Evolutionary conservation across 2,113 vertebrate species (phyloP), one percentile per base, ranked within the genome.

Genomic region (Sorex fumeus): DNA sequence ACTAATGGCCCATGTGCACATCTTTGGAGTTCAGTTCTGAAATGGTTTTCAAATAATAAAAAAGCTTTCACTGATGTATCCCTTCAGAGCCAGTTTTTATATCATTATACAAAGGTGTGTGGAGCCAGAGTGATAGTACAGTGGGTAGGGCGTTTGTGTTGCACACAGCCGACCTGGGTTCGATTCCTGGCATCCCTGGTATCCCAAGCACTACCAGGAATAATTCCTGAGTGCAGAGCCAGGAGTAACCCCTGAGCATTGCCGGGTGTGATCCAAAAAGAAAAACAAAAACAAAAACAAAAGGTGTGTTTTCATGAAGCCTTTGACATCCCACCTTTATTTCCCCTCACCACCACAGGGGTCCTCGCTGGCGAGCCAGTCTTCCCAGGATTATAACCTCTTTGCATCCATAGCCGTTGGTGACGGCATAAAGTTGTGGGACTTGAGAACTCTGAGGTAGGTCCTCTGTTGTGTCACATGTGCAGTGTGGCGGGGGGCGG

Each of bases 391-490:
- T 5, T 99, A 99, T 88, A 98, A 99, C 95, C 98, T 99, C 67
- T 99, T 99, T 87, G 95, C 98, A 69, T 99, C 98, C 27, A 97
- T 98, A 36, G 98, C 99, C 40, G 3, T 98, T 64, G 98, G 98
- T 8, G 99, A 99, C 30, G 98, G 98, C 12, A 91, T 99, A 34
- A 98, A 98, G 95, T 93, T 99, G 9, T 99, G 99, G 99, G 99
- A 99, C 96, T 93, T 99, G 79, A 98, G 99, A 71, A 98, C 98
- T 32, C 93, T 98, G 88, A 98, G 98, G 99, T 99, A 95, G 93
- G 97, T 23, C 36, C 67, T 1, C 0, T 1, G 34, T 13, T 1
- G 34, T 13, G 40, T 8, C 1, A 3, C 0, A 30, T 13, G 4
- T 53, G 13, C 53, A 53, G n/a, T 8, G 21, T 2, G 3, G 60